phyloP scores from a whole-genome alignment of 2,113 vertebrate genomes.

The Eulemur rufifrons region DNA sequence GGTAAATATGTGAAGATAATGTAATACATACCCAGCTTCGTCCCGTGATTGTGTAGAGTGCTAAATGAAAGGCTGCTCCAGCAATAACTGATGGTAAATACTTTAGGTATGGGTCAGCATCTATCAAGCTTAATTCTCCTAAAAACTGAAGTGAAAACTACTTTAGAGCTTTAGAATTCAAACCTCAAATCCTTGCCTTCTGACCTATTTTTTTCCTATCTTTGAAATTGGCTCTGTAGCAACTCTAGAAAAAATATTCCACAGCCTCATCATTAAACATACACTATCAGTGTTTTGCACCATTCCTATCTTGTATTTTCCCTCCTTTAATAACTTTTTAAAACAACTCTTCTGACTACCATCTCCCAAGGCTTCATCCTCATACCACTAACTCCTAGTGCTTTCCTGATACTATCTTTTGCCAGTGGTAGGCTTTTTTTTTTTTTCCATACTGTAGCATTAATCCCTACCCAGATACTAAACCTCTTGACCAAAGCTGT shows the following conservation, averaged over 20 bases:
- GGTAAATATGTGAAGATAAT: neutral
- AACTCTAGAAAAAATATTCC: neutral
- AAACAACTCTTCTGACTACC: neutral
- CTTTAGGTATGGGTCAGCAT: conserved; percentile 95
- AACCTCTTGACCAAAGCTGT: neutral
- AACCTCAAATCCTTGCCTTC: neutral
- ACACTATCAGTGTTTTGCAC: neutral
- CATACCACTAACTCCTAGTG: neutral
- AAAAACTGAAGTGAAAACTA: conserved; percentile 88
- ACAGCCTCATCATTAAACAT: neutral
- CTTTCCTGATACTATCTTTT: neutral
- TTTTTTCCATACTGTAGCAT: neutral
- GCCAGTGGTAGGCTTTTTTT: neutral
- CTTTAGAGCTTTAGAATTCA: neutral
- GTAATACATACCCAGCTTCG: conserved; percentile 90
- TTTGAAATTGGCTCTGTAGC: neutral
- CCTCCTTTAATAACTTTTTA: neutral
- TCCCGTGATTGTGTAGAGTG: conserved; percentile 89
- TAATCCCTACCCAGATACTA: neutral
- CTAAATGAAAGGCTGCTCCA: conserved; percentile 92
- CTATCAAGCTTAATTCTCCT: conserved; percentile 94
- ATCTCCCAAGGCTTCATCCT: neutral
- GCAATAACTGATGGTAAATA: conserved; percentile 95
- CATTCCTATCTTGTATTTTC: neutral
- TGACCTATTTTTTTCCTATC: neutral